Conservation (phyloP, 1,140 invertebrate genomes). For the Stenopsyche tienmushanensis region DNA sequence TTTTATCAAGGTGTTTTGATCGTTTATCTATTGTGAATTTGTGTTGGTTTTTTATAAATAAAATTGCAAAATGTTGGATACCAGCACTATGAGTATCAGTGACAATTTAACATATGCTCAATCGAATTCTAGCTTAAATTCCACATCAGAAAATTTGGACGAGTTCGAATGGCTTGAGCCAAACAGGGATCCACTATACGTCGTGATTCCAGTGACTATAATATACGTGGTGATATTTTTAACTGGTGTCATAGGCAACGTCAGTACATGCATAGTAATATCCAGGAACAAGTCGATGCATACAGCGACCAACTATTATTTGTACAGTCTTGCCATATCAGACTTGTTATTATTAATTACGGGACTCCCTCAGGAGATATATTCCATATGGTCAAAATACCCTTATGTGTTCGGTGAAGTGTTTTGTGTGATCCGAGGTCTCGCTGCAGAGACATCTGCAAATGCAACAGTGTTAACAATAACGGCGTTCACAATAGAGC, state of each 20-base stretch:
- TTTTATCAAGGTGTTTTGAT: too few species aligned
- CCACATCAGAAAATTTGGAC: background rate
- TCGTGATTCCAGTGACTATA: slow-evolving; percentile 76
- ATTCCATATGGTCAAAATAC: slow-evolving; percentile 82
- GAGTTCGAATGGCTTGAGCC: slow-evolving; percentile 46
- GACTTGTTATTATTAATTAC: slow-evolving; percentile 85
- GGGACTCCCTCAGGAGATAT: slow-evolving; percentile 82
- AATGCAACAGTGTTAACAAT: slow-evolving; percentile 91
- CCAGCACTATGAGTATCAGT: too few species aligned
- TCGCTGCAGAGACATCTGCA: slow-evolving; percentile 86
- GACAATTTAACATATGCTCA: too few species aligned
- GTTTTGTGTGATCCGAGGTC: slow-evolving; percentile 82
- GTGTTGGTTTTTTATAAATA: too few species aligned
- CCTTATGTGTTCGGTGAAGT: slow-evolving; percentile 84
- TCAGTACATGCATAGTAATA: slow-evolving; percentile 92
- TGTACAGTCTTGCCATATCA: slow-evolving; percentile 91
- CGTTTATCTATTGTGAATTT: too few species aligned
- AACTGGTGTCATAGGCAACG: slow-evolving; percentile 85
- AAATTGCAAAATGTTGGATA: background rate
- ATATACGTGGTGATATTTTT: slow-evolving; percentile 84
- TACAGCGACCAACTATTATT: slow-evolving; percentile 89
- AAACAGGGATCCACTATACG: slow-evolving; percentile 65
- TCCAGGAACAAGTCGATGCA: slow-evolving; percentile 89
- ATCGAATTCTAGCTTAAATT: too few species aligned
- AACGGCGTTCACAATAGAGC: slow-evolving; percentile 77